These are phyloP conservation scores for Oxyruncus cristatus DNA, from an alignment of 2,113 vertebrate species.

Conservation along the genomic window DNA sequence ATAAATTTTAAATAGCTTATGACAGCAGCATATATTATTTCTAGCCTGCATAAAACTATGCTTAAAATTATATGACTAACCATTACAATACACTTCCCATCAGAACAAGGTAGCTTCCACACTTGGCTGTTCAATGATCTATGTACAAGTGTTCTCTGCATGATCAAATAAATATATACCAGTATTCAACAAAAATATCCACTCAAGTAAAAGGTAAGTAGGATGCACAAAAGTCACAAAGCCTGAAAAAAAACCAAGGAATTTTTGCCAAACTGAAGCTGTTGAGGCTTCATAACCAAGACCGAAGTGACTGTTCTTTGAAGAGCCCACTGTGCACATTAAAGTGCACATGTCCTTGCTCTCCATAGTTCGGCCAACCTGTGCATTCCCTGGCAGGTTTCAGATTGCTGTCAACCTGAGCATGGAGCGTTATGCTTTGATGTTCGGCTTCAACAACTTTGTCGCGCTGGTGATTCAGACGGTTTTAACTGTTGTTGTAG, in stretches of 20 bases:
- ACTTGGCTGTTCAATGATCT: neutral
- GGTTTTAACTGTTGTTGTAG: conserved; percentile 82
- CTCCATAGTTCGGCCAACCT: neutral
- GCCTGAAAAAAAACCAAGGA: neutral
- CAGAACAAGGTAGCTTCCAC: neutral
- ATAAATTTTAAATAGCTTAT: neutral
- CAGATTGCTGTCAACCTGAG: conserved; percentile 86
- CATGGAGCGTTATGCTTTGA: conserved; percentile 88
- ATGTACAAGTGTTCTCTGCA: neutral
- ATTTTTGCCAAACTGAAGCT: neutral
- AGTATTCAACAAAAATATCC: neutral
- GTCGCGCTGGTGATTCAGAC: conserved; percentile 85
- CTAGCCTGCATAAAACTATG: neutral
- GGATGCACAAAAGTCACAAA: neutral
- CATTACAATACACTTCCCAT: neutral
- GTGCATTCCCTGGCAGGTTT: conserved; percentile 72
- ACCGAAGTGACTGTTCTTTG: neutral
- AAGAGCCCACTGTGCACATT: neutral
- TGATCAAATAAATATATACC: neutral
- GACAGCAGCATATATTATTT: neutral
- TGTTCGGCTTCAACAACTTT: conserved; percentile 91
- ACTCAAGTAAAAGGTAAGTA: neutral
- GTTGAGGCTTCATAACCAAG: neutral
- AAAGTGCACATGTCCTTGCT: rapidly evolving
- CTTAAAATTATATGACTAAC: neutral